Conservation (phyloP, 2,888 invertebrate species). For the Sepioteuthis lessoniana region DNA sequence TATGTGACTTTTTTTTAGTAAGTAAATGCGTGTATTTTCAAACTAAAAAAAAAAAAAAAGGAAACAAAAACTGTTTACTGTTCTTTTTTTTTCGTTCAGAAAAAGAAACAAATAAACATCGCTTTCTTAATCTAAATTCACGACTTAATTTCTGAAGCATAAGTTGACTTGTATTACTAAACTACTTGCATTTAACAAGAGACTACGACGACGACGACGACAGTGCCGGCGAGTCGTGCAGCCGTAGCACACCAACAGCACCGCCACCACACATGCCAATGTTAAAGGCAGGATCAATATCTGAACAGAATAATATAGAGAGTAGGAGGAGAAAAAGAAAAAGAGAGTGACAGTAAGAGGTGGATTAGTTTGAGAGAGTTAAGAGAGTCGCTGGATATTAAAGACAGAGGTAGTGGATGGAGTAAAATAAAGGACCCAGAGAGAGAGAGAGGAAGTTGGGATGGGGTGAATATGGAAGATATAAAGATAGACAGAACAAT, state of each 20-base stretch:
- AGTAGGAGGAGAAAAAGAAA: background rate
- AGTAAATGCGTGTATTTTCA: background rate
- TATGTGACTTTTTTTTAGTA: too few species aligned
- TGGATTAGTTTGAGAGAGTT: background rate
- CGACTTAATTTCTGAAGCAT: background rate
- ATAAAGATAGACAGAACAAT: background rate
- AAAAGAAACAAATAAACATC: background rate
- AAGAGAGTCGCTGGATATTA: background rate
- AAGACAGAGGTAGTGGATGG: constrained; percentile 13
- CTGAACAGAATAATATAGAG: background rate
- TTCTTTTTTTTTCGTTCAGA: background rate
- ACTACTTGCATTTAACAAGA: background rate
- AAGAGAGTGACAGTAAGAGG: background rate
- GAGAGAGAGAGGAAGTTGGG: background rate
- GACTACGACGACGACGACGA: background rate
- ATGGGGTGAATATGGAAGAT: background rate
- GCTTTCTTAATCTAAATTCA: background rate
- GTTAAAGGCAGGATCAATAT: constrained; percentile 21
- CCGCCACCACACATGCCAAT: background rate
- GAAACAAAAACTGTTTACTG: background rate
- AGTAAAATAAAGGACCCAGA: background rate
- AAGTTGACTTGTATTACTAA: background rate
- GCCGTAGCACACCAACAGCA: background rate
- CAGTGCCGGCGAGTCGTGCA: background rate
- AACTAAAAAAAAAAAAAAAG: background rate